A percentile compares a stretch with the other conserved stretches of the same genome.
Evolutionary conservation across 2,888 invertebrate species (phyloP).

Genomic region (Dromius quadrimaculatus): DNA sequence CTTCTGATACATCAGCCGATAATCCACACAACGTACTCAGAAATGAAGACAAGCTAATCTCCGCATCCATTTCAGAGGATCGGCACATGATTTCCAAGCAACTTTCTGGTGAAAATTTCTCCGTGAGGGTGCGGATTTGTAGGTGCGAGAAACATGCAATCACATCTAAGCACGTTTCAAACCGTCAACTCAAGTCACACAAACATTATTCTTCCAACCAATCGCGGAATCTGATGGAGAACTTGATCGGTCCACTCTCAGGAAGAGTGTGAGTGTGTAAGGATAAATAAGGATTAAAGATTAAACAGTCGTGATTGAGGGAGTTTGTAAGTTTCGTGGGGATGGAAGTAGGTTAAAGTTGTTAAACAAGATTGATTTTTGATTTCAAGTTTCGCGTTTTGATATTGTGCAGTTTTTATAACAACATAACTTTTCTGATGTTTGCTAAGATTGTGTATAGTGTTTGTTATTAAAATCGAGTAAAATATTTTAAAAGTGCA

Average conservation of each 20-base stretch:
- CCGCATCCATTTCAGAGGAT: slow-evolving; percentile 4
- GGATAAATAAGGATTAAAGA: slow-evolving; percentile 40
- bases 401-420: slow-evolving; percentile 22
- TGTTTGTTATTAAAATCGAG: no score
- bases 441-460: slow-evolving; percentile 19
- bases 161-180: slow-evolving; percentile 50
- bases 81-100: slow-evolving; percentile 5
- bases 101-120: background rate
- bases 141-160: slow-evolving; percentile 50
- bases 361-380: slow-evolving; percentile 42
- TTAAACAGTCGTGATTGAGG: slow-evolving; percentile 26
- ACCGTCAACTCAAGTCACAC: slow-evolving; percentile 1
- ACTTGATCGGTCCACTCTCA: slow-evolving; percentile 14
- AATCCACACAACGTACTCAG: slow-evolving; percentile 40
- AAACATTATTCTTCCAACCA: background rate
- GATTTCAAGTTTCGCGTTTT: slow-evolving; percentile 23
- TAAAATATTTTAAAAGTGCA: background rate
- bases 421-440: slow-evolving; percentile 8
- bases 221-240: background rate
- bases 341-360: slow-evolving; percentile 44
- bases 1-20: slow-evolving; percentile 48
- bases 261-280: slow-evolving; percentile 25
- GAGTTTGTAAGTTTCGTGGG: slow-evolving; percentile 39
- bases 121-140: background rate
- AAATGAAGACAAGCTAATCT: slow-evolving; percentile 32